These are phyloP conservation scores for Ictalurus punctatus DNA, from an alignment of 2,113 vertebrate genomes.

Conservation along the genomic window DNA sequence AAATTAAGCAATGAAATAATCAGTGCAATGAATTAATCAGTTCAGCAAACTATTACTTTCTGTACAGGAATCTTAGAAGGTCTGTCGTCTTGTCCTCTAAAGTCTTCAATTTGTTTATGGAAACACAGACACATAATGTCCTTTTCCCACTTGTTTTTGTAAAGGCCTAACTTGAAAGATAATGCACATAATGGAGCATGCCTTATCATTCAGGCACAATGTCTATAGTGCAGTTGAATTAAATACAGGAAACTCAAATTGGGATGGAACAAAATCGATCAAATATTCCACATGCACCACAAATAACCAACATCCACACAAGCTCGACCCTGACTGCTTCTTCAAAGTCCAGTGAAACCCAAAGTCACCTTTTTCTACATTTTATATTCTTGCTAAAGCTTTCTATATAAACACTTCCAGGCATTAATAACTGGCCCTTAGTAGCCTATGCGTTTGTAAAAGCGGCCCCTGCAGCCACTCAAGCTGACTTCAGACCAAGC, in stretches of 20 bases:
- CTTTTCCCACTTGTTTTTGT: not conserved
- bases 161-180: not conserved
- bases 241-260: not conserved
- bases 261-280: slow-evolving; percentile 3
- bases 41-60: not conserved
- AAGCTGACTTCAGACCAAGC: not conserved
- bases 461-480: not conserved
- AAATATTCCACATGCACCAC: not conserved
- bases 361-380: slow-evolving; percentile 14
- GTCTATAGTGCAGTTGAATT: slow-evolving; percentile 6
- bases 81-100: not conserved
- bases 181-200: not conserved
- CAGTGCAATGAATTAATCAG: no score
- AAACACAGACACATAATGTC: not conserved
- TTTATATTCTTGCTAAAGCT: slow-evolving; percentile 14
- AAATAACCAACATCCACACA: not conserved
- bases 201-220: not conserved
- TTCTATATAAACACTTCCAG: not conserved
- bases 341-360: not conserved
- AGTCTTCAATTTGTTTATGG: not conserved
- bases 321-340: not conserved
- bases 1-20: not conserved
- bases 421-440: not conserved
- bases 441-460: not conserved
- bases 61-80: not conserved